These are phyloP conservation scores for Coelopa pilipes DNA, from an alignment of 2,888 invertebrate genomes.

Conservation along the genomic window DNA sequence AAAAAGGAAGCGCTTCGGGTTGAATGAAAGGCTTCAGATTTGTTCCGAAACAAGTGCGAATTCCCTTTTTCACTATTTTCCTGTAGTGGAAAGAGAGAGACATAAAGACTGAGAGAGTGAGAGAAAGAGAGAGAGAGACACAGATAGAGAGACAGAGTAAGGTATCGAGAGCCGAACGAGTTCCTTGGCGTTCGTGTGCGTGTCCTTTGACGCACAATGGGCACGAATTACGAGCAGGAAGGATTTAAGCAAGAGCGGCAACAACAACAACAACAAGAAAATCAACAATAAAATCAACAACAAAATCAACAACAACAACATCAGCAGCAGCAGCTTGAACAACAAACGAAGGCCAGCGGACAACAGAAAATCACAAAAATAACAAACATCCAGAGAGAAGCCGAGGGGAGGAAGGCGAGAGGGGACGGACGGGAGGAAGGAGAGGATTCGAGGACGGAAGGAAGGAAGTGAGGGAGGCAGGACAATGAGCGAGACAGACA, in stretches of 20 bases:
- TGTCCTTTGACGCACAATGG: background rate
- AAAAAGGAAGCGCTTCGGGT: background rate
- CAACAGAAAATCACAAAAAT: constrained; percentile 11
- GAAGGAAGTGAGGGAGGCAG: background rate
- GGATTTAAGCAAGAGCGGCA: background rate
- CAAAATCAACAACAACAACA: constrained; percentile 10
- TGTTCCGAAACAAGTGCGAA: background rate
- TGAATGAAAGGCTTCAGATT: no score
- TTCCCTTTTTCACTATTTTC: no score
- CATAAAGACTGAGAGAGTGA: no score
- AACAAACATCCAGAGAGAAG: background rate
- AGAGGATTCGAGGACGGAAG: background rate
- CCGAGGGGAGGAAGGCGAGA: background rate
- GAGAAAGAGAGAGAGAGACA: no score
- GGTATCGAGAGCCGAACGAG: no score
- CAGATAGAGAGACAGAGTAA: no score
- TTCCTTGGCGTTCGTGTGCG: no score
- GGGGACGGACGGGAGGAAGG: background rate
- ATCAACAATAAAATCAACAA: no score
- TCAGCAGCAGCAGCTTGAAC: background rate
- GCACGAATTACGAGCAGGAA: background rate
- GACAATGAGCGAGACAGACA: no score
- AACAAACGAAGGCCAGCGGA: background rate
- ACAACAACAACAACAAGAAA: background rate
- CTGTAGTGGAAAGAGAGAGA: no score